Conservation (phyloP, 1,140 invertebrate species). For the Proales similis region DNA sequence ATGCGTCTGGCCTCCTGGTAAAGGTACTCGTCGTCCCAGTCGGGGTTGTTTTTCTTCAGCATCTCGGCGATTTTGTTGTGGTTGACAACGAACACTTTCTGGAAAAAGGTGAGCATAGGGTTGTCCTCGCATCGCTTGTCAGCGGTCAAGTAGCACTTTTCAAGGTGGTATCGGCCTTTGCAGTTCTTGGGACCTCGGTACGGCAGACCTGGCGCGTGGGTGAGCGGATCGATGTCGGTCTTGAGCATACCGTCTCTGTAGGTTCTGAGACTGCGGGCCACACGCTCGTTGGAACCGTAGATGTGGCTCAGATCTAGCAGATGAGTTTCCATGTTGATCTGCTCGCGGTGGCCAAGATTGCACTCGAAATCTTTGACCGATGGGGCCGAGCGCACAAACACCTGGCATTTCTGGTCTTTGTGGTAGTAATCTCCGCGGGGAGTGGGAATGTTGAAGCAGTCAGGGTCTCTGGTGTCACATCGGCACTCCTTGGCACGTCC, state of each 20-base stretch:
- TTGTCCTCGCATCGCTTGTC: constrained; percentile 2
- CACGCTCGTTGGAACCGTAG: constrained; percentile 5
- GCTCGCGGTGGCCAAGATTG: constrained; percentile 8
- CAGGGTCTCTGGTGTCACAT: constrained; percentile 15
- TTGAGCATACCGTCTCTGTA: constrained; percentile 13
- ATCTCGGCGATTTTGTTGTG: constrained; percentile 42
- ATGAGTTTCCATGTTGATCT: background rate
- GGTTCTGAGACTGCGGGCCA: background rate
- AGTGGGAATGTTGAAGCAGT: constrained; percentile 9
- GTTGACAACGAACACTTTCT: constrained; percentile 63
- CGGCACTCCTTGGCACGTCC: constrained; percentile 3
- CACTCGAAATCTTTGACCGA: constrained; percentile 13
- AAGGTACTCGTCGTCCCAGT: constrained; percentile 41
- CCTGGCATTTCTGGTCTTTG: background rate
- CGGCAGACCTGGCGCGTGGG: constrained; percentile 17
- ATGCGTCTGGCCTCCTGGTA: constrained; percentile 73
- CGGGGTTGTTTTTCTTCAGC: constrained; percentile 39
- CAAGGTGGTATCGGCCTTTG: background rate
- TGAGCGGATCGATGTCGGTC: background rate
- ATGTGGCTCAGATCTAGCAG: constrained; percentile 10
- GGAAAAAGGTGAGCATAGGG: constrained; percentile 54
- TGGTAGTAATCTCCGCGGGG: background rate
- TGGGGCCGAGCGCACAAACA: background rate
- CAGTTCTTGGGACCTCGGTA: background rate
- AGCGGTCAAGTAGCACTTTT: constrained; percentile 16